phyloP scores from a whole-genome alignment of 2,797 vertebrate species.

The Micropoecilia bifurca region DNA sequence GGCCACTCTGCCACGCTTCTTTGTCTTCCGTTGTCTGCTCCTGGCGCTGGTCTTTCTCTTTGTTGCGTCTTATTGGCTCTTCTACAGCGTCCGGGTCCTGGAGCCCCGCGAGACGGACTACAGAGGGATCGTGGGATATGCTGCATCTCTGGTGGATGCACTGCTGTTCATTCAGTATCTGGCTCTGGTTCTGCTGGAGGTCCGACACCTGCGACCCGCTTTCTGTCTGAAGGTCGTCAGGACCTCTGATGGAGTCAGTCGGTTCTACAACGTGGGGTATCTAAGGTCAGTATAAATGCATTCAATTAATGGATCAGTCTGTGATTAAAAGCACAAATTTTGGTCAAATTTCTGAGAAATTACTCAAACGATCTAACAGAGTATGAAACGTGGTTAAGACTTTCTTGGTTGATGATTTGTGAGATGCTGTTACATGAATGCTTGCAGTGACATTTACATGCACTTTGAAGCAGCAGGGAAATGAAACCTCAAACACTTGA shows the following conservation, averaged over 20 bases:
- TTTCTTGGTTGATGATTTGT: neutral
- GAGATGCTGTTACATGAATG: neutral
- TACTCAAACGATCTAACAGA: neutral
- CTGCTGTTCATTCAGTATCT: conserved; percentile 92
- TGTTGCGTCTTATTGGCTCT: conserved; percentile 92
- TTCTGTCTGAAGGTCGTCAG: conserved; percentile 92
- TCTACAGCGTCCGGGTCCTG: conserved; percentile 89
- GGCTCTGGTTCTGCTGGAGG: conserved; percentile 89
- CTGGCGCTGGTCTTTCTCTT: conserved; percentile 91
- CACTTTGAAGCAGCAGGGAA: neutral
- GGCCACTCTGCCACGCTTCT: conserved; percentile 86
- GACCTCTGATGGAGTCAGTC: conserved; percentile 87
- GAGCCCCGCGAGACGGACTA: conserved; percentile 87
- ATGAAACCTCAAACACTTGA: neutral
- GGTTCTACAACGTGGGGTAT: conserved; percentile 90
- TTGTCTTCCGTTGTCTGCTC: conserved; percentile 87
- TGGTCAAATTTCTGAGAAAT: no score
- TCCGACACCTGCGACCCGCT: conserved; percentile 88
- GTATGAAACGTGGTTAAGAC: neutral
- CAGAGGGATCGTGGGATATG: conserved; percentile 89
- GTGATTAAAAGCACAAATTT: neutral
- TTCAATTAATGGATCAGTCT: neutral
- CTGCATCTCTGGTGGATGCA: conserved; percentile 89
- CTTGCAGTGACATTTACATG: neutral
- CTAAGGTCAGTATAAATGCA: conserved; percentile 82